Conservation (phyloP, 2,888 invertebrate species). For the Hermodice carunculata region DNA sequence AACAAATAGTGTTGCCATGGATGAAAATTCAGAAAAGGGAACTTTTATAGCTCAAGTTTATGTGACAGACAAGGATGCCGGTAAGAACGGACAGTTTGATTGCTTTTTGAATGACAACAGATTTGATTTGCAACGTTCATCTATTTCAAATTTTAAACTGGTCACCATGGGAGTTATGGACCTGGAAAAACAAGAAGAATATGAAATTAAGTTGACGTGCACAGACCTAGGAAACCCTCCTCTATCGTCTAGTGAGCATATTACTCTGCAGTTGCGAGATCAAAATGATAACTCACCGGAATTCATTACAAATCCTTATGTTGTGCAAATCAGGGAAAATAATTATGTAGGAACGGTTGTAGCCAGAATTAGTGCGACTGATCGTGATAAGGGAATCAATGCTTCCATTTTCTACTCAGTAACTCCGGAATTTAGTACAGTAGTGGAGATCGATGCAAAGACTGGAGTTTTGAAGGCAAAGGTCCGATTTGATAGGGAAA, state of each 20-base stretch:
- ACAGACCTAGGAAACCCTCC: conserved; percentile 23
- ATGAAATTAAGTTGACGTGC: conserved; percentile 16
- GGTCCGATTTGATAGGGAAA: conserved; percentile 25
- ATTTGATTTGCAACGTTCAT: conserved; percentile 5
- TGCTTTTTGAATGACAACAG: conserved; percentile 40
- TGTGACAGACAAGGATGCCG: conserved; percentile 86
- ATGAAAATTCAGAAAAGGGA: conserved; percentile 86
- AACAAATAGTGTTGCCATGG: conserved; percentile 7
- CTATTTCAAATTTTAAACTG: conserved; percentile 14
- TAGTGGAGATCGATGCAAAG: conserved; percentile 24
- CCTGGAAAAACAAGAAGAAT: conserved; percentile 7
- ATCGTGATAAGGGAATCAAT: conserved; percentile 32
- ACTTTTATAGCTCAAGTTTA: conserved; percentile 80
- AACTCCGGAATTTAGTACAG: background rate
- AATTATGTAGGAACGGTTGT: conserved; percentile 28
- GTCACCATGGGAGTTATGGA: conserved; percentile 11
- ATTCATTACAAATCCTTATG: conserved; percentile 24
- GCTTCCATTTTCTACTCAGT: conserved; percentile 25
- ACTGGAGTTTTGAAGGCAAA: conserved; percentile 23
- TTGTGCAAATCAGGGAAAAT: conserved; percentile 26
- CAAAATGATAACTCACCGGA: conserved; percentile 37
- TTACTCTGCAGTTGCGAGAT: conserved; percentile 26
- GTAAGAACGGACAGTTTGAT: conserved; percentile 84
- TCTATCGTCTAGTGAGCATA: conserved; percentile 14
- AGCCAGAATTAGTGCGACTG: conserved; percentile 33